Base-by-base conservation (phyloP, 2,797 vertebrate species). In the Alosa sapidissima region DNA sequence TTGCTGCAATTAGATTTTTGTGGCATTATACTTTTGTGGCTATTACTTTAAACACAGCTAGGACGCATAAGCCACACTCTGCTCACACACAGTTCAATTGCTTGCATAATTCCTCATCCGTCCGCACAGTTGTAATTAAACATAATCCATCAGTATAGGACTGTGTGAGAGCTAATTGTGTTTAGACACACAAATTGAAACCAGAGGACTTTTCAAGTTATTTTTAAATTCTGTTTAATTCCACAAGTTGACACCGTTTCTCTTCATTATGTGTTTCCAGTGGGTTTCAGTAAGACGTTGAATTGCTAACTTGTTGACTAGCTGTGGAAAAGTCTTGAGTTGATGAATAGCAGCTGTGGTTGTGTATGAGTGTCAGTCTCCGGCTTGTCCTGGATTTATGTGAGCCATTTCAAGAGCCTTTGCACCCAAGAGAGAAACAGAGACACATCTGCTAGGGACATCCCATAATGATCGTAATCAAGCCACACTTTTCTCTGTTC, bases 361-460 rank as follows among this genome's bases (percentile, higher is more conserved):
- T 88, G 41, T 90, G 87, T 88, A 85, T 83, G 90, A 86, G 88
- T 90, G 88, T 87, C 85, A 85, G 5, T 24, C 62, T 55, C 49
- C 55, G 52, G 87, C 81, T 82, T 45, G 9, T 3, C 5, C 82
- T 84, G 88, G 85, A 90, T 89, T 89, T 89, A 86, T 89, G 88
- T 91, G 33, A 36, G 33, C 68, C 33, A 1, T 78, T 54, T 45
- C 9, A 75, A 75, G 36, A 16, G 33, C 68, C 33, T 75, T 41
- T 75, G 68, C 68, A 75, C 68, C 68, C 33, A 41, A 41, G 68
- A 75, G 60, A 24, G 16, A 45, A 3, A 19, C 54, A 58, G 14
- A 54, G 7, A 24, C 62, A 75, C 68, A 75, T 75, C 68, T 75
- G 68, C 36, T 75, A 14, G 36, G 68, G 33, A 33, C 13, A 41